These are phyloP conservation scores for Oncorhynchus keta DNA, from an alignment of 2,113 vertebrate genomes.

Conservation along the genomic window DNA sequence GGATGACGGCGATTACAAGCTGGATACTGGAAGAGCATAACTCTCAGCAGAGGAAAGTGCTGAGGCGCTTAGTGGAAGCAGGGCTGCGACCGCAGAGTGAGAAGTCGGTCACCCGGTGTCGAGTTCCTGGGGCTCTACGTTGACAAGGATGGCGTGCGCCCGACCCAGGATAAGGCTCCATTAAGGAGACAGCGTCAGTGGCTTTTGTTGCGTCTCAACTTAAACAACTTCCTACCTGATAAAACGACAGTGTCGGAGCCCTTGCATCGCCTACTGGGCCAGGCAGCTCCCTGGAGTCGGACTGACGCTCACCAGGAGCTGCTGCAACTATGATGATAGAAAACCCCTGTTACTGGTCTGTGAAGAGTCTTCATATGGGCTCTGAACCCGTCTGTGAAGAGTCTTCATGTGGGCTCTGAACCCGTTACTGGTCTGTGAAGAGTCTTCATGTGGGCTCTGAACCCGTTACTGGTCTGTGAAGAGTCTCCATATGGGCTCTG, in stretches of 20 bases:
- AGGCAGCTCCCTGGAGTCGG: background rate
- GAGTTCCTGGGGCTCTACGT: background rate
- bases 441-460: background rate
- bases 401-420: background rate
- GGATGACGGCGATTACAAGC: too few species aligned
- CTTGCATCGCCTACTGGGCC: background rate
- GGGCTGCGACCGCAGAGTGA: too few species aligned
- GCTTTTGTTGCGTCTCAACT: too few species aligned
- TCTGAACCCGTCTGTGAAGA: background rate
- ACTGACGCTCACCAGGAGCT: background rate
- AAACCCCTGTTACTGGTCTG: constrained; percentile 6
- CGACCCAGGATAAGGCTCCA: background rate
- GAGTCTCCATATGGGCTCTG: background rate
- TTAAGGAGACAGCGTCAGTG: background rate
- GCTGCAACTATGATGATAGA: constrained; percentile 12
- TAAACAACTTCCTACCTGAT: constrained; percentile 9
- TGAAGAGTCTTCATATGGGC: background rate
- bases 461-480: constrained; percentile 9
- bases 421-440: constrained; percentile 10
- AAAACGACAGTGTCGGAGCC: background rate
- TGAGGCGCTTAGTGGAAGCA: too few species aligned
- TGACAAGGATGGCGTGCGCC: constrained; percentile 1
- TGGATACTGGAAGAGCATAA: too few species aligned
- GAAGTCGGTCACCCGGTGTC: background rate
- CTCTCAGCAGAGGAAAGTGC: too few species aligned